These are phyloP conservation scores for Acridotheres tristis DNA, from an alignment of 2,797 vertebrate genomes.

Conservation along the genomic window DNA sequence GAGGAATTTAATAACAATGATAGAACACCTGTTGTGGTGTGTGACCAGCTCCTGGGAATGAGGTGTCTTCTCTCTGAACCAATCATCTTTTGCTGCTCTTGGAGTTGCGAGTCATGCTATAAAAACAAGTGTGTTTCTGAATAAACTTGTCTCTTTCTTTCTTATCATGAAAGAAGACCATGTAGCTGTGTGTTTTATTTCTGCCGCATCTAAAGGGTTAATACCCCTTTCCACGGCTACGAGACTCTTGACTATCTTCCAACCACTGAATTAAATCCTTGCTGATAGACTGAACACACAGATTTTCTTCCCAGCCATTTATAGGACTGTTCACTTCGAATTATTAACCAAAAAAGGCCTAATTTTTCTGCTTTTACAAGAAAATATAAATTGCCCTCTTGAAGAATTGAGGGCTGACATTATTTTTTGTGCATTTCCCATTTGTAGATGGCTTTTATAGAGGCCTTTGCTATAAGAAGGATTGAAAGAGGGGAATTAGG, in stretches of 20 bases:
- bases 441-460: constrained; percentile 1
- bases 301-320: background rate
- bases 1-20: too few relatives aligned
- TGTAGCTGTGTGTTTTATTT: too few relatives aligned
- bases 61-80: too few relatives aligned
- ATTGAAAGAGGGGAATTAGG: background rate
- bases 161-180: too few relatives aligned
- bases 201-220: too few relatives aligned
- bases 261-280: background rate
- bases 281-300: background rate
- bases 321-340: background rate
- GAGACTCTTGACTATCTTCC: background rate
- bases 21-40: too few relatives aligned
- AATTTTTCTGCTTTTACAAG: background rate
- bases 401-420: background rate
- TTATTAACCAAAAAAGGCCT: background rate
- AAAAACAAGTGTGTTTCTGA: too few relatives aligned
- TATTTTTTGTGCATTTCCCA: constrained; percentile 22
- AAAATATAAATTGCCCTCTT: constrained; percentile 2
- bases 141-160: too few relatives aligned
- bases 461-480: background rate
- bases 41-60: too few relatives aligned
- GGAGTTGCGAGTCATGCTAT: too few relatives aligned
- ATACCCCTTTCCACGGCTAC: too few relatives aligned
- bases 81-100: too few relatives aligned